Evolutionary conservation across 1,140 invertebrate species (phyloP).

Genomic region (Lepidotrigona ventralis): DNA sequence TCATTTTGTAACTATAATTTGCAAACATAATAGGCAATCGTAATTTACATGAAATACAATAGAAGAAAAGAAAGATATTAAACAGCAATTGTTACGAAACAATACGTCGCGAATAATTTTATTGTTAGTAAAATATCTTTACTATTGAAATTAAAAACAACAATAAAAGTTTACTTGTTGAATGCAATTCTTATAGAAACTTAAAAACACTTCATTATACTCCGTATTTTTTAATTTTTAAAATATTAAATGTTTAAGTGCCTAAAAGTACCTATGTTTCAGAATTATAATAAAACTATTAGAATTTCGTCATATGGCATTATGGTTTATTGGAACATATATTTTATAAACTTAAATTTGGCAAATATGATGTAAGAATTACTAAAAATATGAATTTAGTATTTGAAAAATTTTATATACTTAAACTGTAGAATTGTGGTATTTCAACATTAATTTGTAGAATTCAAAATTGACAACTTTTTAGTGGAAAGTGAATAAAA

Average conservation of each 20-base stretch:
- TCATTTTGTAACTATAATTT: conserved; percentile 8
- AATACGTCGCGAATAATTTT: background rate
- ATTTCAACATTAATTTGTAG: background rate
- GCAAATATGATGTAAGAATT: background rate
- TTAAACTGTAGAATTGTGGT: background rate
- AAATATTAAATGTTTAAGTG: background rate
- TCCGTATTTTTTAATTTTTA: background rate
- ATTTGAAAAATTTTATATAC: background rate
- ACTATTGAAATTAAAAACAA: background rate
- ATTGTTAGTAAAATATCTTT: background rate
- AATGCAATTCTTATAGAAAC: background rate
- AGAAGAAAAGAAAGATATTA: background rate
- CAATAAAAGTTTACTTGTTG: background rate
- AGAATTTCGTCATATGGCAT: background rate
- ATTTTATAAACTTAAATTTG: background rate
- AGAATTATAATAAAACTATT: background rate
- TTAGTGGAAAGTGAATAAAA: background rate
- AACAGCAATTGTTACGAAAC: no score
- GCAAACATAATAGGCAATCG: conserved; percentile 26
- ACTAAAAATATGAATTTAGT: background rate
- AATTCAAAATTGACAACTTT: background rate
- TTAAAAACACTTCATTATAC: no score
- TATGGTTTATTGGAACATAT: no score
- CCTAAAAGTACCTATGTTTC: background rate
- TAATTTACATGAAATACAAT: conserved; percentile 23